These are phyloP conservation scores for Daptonema setosum DNA, from an alignment of 2,888 invertebrate genomes.

Conservation along the genomic window DNA sequence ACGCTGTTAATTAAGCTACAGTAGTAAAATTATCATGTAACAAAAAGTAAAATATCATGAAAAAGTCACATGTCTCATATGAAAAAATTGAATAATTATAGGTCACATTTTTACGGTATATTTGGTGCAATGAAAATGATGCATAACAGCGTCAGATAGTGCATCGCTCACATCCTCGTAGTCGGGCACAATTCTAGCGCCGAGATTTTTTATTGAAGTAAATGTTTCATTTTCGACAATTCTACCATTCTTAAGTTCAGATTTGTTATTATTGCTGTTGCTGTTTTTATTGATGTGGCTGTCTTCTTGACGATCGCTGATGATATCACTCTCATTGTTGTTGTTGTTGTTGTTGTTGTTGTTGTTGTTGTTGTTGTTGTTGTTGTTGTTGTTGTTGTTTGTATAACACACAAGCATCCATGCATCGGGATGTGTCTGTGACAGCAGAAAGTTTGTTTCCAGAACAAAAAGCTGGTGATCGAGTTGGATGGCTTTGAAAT, in stretches of 20 bases:
- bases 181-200: not conserved
- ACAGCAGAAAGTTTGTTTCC: not conserved
- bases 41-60: too few relatives aligned
- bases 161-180: not conserved
- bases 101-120: too few relatives aligned
- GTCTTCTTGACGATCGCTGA: too few relatives aligned
- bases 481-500: constrained; percentile 9
- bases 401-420: not conserved
- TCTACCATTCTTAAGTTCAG: not conserved
- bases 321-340: not conserved
- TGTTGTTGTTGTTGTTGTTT: not conserved
- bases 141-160: not conserved
- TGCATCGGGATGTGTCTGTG: not conserved
- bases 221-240: not conserved
- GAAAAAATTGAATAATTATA: too few relatives aligned
- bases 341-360: not conserved
- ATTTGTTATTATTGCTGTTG: not conserved
- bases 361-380: not conserved
- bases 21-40: too few relatives aligned
- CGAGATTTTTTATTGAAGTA: not conserved
- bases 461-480: constrained; percentile 3
- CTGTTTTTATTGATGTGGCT: not conserved
- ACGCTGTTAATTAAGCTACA: too few relatives aligned
- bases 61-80: too few relatives aligned
- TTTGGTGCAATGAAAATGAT: not conserved